Evolutionary conservation across 1,140 invertebrate species (phyloP).

Genomic region (Ptiloglossa arizonensis): DNA sequence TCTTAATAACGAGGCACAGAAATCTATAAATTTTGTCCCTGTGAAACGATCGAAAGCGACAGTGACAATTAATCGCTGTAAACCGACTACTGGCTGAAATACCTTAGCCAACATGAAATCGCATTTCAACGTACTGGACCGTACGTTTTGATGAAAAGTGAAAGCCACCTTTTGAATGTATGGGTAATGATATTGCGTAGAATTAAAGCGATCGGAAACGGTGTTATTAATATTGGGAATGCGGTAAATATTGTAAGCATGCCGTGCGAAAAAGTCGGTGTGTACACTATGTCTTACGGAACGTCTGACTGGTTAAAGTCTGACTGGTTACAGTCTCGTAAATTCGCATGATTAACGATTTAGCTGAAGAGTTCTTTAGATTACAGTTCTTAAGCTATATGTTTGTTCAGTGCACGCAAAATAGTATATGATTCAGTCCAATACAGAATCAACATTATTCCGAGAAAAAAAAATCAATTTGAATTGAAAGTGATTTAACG

Average conservation of each 20-base stretch:
- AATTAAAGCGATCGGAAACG: not conserved
- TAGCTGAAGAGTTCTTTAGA: not conserved
- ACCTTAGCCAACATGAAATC: not conserved
- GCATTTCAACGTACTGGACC: not conserved
- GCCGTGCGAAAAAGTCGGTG: not conserved
- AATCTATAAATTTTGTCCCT: not conserved
- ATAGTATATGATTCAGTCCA: not conserved
- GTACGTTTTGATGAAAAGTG: conserved; percentile 6
- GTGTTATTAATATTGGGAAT: not conserved
- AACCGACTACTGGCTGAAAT: not conserved
- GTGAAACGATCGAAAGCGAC: not conserved
- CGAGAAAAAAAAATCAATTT: not conserved
- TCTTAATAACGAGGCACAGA: not conserved
- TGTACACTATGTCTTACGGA: too few species aligned
- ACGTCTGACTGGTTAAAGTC: too few species aligned
- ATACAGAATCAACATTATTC: not conserved
- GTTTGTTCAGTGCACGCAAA: not conserved
- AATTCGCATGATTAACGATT: not conserved
- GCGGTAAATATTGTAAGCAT: not conserved
- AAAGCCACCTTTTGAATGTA: not conserved
- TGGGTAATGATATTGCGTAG: not conserved
- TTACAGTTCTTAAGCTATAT: not conserved
- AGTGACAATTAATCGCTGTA: not conserved
- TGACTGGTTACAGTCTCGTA: too few species aligned
- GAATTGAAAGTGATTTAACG: not conserved